Evolutionary conservation across 2,113 vertebrate genomes (phyloP).

Genomic region (Heterotilapia buettikoferi): DNA sequence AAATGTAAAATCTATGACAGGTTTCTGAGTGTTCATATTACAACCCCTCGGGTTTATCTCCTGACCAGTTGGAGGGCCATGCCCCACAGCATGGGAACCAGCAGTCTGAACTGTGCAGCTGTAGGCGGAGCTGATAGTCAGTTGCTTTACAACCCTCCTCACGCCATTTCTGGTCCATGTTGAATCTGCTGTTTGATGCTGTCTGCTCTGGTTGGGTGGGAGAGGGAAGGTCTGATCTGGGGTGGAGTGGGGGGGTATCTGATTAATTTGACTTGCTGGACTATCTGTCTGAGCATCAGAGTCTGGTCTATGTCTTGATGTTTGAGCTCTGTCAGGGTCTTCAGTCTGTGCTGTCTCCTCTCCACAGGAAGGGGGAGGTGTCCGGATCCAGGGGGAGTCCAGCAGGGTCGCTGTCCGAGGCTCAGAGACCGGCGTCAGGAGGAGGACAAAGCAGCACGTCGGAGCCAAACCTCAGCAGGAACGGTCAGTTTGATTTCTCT

Average conservation of each 20-base stretch:
- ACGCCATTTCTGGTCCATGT: not conserved
- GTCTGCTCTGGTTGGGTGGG: not conserved
- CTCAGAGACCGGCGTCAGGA: conserved; percentile 26
- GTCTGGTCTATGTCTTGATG: not conserved
- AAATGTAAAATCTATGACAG: not conserved
- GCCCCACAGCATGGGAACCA: not conserved
- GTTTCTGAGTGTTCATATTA: not conserved
- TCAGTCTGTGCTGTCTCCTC: not conserved
- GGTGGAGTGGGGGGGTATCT: not conserved
- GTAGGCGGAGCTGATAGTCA: not conserved
- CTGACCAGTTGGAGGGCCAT: not conserved
- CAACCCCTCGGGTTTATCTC: not conserved
- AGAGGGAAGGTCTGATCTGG: not conserved
- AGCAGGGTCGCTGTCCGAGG: conserved; percentile 59
- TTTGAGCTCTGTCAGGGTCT: not conserved
- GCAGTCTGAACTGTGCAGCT: not conserved
- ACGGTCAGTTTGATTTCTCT: conserved; percentile 23
- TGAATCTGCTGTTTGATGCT: not conserved
- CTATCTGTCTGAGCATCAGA: no score
- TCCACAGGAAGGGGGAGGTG: conserved; percentile 73
- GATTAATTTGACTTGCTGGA: not conserved
- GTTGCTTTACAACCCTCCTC: not conserved
- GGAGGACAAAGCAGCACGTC: conserved; percentile 32
- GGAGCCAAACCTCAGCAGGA: conserved; percentile 72
- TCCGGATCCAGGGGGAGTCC: conserved; percentile 58